A percentile compares a stretch with the other conserved stretches of the same genome.
These are phyloP conservation scores for Rhabdophis nuchalis DNA, from an alignment of 2,797 vertebrate genomes.

Conservation along the genomic window DNA sequence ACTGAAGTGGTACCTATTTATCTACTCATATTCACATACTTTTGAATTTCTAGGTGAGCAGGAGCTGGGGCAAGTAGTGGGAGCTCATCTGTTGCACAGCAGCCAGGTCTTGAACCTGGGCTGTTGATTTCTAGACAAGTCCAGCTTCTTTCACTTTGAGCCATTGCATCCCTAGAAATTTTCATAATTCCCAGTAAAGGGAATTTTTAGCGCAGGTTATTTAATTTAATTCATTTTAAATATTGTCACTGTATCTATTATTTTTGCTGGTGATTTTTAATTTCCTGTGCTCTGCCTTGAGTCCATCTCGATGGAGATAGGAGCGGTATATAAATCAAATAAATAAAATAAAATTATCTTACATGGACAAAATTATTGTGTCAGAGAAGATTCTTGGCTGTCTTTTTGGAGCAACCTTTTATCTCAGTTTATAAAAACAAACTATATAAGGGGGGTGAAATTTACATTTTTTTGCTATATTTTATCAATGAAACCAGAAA, in stretches of 20 bases:
- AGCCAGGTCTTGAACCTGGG: not conserved
- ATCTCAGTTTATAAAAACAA: slow-evolving; percentile 6
- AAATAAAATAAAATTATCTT: no score
- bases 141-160: not conserved
- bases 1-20: not conserved
- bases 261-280: no score
- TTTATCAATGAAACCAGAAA: not conserved
- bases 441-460: rapidly evolving
- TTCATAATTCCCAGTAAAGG: not conserved
- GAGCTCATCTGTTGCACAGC: not conserved
- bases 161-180: not conserved
- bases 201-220: no score
- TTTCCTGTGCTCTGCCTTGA: no score
- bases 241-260: no score
- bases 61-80: not conserved
- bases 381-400: not conserved
- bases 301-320: no score
- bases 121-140: not conserved
- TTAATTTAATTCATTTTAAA: no score
- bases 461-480: not conserved
- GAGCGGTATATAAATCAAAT: no score
- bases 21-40: not conserved
- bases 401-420: slow-evolving; percentile 4
- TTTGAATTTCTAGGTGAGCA: not conserved
- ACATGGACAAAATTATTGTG: not conserved